Conservation (phyloP, 2,888 invertebrate species). For the Melikaiella ostensackeni region DNA sequence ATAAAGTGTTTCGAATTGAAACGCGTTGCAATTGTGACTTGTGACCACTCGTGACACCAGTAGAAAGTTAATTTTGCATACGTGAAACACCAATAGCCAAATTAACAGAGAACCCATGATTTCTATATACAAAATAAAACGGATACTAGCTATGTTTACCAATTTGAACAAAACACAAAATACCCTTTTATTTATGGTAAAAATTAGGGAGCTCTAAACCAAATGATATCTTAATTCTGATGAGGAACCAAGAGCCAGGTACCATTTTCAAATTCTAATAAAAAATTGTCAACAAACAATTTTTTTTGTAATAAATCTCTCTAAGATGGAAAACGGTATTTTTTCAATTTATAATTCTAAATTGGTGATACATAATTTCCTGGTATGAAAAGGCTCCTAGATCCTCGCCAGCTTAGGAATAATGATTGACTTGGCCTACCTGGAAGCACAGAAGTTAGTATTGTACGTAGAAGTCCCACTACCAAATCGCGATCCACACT, state of each 20-base stretch:
- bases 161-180: constrained; percentile 8
- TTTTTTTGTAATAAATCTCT: neutral
- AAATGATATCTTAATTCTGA: constrained; percentile 22
- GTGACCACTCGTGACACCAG: constrained; percentile 59
- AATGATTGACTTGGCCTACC: constrained; percentile 78
- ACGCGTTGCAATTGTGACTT: constrained; percentile 43
- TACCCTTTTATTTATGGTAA: constrained; percentile 12
- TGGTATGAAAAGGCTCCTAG: constrained; percentile 41
- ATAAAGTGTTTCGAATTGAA: constrained; percentile 52
- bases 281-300: neutral
- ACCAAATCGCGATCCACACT: constrained; percentile 77
- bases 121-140: constrained; percentile 67
- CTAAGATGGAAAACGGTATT: neutral
- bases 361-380: neutral
- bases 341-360: neutral
- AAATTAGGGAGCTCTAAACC: constrained; percentile 30
- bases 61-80: constrained; percentile 64
- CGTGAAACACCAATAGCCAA: constrained; percentile 66
- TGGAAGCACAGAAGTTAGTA: constrained; percentile 78
- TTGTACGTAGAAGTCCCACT: constrained; percentile 76
- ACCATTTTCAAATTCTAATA: neutral
- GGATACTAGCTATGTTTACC: constrained; percentile 59
- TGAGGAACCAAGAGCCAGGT: constrained; percentile 15
- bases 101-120: constrained; percentile 66
- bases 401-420: constrained; percentile 66